These are phyloP conservation scores for Anodontia alba DNA, from an alignment of 2,888 invertebrate genomes.

Conservation along the genomic window DNA sequence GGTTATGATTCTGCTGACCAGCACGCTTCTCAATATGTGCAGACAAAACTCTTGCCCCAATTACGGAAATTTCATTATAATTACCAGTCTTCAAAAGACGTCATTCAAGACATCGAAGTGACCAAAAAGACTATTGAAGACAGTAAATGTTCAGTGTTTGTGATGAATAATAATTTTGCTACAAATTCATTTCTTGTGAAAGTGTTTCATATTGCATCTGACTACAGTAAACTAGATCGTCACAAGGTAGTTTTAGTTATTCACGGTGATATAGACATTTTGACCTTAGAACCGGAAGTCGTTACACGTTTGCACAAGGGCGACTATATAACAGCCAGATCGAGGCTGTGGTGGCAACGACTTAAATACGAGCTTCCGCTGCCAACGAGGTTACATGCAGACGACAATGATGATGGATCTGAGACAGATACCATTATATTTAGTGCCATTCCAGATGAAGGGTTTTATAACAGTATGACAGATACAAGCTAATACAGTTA, in stretches of 20 bases:
- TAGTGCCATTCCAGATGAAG: conserved; percentile 50
- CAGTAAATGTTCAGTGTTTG: conserved; percentile 61
- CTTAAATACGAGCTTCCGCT: conserved; percentile 66
- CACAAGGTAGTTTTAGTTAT: conserved; percentile 59
- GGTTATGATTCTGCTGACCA: conserved; percentile 60
- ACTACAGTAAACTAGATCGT: conserved; percentile 30
- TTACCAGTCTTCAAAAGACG: conserved; percentile 42
- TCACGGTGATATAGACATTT: conserved; percentile 61
- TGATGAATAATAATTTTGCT: conserved; percentile 58
- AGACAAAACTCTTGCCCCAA: conserved; percentile 48
- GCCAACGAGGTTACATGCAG: conserved; percentile 25
- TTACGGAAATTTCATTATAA: conserved; percentile 44
- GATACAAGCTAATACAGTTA: too few species aligned
- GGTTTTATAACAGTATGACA: conserved; percentile 3
- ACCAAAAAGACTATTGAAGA: conserved; percentile 52
- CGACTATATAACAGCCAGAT: conserved; percentile 66
- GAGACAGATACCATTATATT: conserved; percentile 64
- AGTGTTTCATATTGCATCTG: conserved; percentile 44
- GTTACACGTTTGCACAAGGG: conserved; percentile 58
- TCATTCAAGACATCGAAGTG: conserved; percentile 55
- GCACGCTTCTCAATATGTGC: conserved; percentile 56
- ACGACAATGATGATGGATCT: conserved; percentile 36
- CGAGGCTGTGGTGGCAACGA: conserved; percentile 63
- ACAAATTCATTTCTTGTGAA: conserved; percentile 54
- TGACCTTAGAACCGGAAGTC: conserved; percentile 61